Evolutionary conservation across 1,140 invertebrate genomes (phyloP), one percentile per base, ranked within the genome.

Genomic region (Drosophila guanche): DNA sequence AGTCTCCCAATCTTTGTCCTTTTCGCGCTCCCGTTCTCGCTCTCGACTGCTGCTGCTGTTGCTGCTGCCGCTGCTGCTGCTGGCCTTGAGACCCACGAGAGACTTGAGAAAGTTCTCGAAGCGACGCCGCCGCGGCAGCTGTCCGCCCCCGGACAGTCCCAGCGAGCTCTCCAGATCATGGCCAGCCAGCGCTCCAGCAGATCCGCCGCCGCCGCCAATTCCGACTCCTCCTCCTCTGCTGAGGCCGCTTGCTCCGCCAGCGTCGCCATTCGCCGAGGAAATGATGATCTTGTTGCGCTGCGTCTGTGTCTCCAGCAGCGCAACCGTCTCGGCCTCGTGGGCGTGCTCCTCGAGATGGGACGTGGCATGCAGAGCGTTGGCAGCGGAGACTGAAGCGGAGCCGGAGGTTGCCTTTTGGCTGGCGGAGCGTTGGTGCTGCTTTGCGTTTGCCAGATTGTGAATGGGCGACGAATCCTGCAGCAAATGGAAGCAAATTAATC

Each of bases 361-460:
- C 50, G 77, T 65, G 73, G 76, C 81, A 85, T 86, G 77, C 67
- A 71, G 73, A 59, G 61, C 74, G 61, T 58, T 77, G 60, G 57
- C 60, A 76, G 58, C 69, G 51, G 33, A 37, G 3, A 12, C 33
- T 12, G 33, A 37, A 37, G 33, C 33, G 33, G 67, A 70, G 62
- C 69, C 73, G 68, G 60, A 76, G 61, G 59, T 71, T 79, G 59
- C 74, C 57, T 77, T 85, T 73, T 75, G 90, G 86, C 73, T 83
- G 77, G 76, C 79, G 84, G 81, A 74, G 84, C 76, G 81, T 72
- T 76, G 76, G 51, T 90, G 81, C 57, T 91, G 90, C 90, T 89
- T 91, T 88, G 86, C 79, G 63, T 91, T 91, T 76, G 90, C 90
- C 90, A 91, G 90, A 90, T 91, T 91, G 90, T 91, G 90, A 41